phyloP scores from a whole-genome alignment of 2,797 vertebrate genomes.

The Helostoma temminkii region DNA sequence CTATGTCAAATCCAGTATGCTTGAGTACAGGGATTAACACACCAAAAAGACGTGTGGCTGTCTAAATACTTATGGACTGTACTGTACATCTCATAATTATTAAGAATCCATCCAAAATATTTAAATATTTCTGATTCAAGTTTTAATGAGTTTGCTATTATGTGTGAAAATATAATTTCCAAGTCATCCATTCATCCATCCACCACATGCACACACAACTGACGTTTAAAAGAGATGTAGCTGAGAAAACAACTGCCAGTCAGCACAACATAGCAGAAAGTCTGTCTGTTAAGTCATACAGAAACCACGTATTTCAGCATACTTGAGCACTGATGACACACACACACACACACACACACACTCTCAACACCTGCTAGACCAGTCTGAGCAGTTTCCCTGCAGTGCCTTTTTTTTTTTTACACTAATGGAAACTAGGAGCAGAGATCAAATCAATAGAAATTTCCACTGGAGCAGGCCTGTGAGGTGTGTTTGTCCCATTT shows the following conservation, averaged over 20 bases:
- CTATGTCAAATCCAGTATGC: neutral
- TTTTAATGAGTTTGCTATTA: too few species aligned
- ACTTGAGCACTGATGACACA: constrained; percentile 44
- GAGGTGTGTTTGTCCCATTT: constrained; percentile 54
- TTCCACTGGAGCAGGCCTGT: constrained; percentile 61
- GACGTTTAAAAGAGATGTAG: neutral
- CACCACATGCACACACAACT: too few species aligned
- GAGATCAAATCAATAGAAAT: constrained; percentile 71
- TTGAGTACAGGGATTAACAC: neutral
- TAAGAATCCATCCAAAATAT: too few species aligned
- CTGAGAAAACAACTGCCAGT: constrained; percentile 18
- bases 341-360: neutral
- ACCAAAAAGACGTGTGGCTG: neutral
- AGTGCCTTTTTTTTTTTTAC: constrained; percentile 46
- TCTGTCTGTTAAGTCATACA: constrained; percentile 27
- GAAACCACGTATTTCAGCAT: constrained; percentile 63
- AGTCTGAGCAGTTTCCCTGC: constrained; percentile 68
- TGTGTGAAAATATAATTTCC: too few species aligned
- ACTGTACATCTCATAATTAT: neutral
- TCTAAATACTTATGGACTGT: neutral
- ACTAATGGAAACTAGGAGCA: constrained; percentile 57
- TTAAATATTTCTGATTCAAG: too few species aligned
- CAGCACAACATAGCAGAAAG: constrained; percentile 26
- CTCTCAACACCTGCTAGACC: constrained; percentile 62
- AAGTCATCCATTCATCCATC: neutral